Base-by-base conservation (phyloP, 2,113 vertebrate genomes). In the Pelvicachromis taeniatus region DNA sequence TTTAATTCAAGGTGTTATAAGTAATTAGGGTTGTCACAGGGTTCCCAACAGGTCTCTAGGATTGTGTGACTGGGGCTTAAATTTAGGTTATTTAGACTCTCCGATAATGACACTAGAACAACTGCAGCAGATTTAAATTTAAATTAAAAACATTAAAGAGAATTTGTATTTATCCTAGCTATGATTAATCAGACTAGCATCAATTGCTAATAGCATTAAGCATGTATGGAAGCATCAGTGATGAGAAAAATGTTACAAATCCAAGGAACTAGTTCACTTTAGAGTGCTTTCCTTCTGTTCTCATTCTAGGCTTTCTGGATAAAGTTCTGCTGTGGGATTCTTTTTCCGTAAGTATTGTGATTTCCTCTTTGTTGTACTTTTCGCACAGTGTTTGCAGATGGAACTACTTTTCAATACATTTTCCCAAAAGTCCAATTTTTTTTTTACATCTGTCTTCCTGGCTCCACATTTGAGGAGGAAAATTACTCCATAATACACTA, bases 221-320 rank as follows among this genome's bases (percentile, higher is more conserved):
- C 9, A 0, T 50, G 68, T 0, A 7, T 26, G 38, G 65, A 48
- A 48, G 38, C 42, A n/a, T 31, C 4, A 1, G 23, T n/a, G 2
- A 75, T 5, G 2, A 75, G 16, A 13, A n/a, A 4, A 54, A 54
- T 10, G 2, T 3, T 2, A 8, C 4, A 3, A 50, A 50, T 19
- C 16, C 16, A 50, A 50, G 1, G 9, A 75, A 75, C 10, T 13
- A 75, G 4, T 52, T 75, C 26, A 11, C 17, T n/a, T 75, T 2
- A 33, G 2, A 52, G 17, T 5, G 16, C 17, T 31, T 1, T 31
- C 70, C 16, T 33, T 52, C 42, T 31, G 16, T 12, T 50, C 68
- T 31, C 19, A 0, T 50, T n/a, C 26, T 9, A 50, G 26, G 17
- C 26, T 75, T 52, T 52, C 3, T 0, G 0, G 26, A 52, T 33